phyloP scores from a whole-genome alignment of 2,797 vertebrate species.

The Sebastes hubbsi region DNA sequence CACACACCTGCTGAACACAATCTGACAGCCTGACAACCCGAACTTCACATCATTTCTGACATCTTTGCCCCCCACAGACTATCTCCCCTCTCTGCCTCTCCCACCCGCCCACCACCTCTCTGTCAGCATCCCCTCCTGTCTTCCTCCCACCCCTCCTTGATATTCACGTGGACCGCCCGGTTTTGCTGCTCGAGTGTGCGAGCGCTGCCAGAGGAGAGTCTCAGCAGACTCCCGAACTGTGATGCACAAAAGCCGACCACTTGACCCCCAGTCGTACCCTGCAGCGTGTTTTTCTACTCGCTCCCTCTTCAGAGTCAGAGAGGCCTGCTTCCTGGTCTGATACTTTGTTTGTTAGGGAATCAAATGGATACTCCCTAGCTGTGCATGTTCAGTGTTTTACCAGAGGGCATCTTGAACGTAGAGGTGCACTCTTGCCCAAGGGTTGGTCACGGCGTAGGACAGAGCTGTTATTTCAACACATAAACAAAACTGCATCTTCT shows the following conservation, averaged over 20 bases:
- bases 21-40: conserved; percentile 22
- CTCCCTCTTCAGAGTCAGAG: background rate
- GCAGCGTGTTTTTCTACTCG: conserved; percentile 18
- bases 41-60: background rate
- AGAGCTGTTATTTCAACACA: background rate
- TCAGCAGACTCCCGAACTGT: conserved; percentile 36
- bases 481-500: background rate
- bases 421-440: background rate
- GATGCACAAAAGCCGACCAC: conserved; percentile 47
- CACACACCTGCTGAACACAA: background rate
- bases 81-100: background rate
- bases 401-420: background rate
- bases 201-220: conserved; percentile 39
- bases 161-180: conserved; percentile 28
- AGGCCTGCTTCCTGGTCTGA: background rate
- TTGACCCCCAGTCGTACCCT: conserved; percentile 47
- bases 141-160: conserved; percentile 21
- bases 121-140: background rate
- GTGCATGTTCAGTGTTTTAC: background rate
- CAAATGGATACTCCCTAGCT: background rate
- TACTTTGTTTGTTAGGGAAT: conserved; percentile 5
- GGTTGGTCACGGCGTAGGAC: background rate
- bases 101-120: background rate
- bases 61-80: background rate
- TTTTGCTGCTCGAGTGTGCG: conserved; percentile 19